Percentiles rank a stretch among this genome's conserved stretches.
phyloP scores from a whole-genome alignment of 2,888 invertebrate species.

The Meandrusa payeni region DNA sequence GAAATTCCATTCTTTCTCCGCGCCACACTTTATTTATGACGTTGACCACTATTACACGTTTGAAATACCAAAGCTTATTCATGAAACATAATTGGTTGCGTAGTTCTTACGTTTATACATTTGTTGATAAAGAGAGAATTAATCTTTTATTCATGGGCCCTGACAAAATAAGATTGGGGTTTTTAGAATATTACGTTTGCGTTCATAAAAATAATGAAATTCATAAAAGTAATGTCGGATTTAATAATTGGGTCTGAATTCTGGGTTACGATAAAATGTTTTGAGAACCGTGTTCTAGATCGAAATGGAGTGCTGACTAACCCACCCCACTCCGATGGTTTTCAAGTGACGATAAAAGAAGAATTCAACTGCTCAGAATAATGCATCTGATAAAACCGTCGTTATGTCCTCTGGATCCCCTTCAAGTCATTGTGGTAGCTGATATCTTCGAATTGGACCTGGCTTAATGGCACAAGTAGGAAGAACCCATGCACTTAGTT shows the following conservation, averaged over 20 bases:
- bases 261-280: slow-evolving; percentile 3
- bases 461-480: no score
- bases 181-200: slow-evolving; percentile 10
- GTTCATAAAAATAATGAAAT: slow-evolving; percentile 11
- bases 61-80: slow-evolving; percentile 13
- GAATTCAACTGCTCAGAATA: no score
- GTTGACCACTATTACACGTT: slow-evolving; percentile 14
- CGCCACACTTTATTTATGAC: slow-evolving; percentile 36
- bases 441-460: no score
- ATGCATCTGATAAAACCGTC: no score
- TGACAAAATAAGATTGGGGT: slow-evolving; percentile 22
- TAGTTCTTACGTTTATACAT: slow-evolving; percentile 3
- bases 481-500: no score
- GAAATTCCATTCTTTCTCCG: slow-evolving; percentile 51
- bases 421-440: no score
- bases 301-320: neutral
- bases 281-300: neutral
- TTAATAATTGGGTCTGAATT: slow-evolving; percentile 2
- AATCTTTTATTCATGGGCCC: slow-evolving; percentile 22
- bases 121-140: slow-evolving; percentile 15
- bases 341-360: no score
- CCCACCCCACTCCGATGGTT: no score
- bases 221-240: slow-evolving; percentile 5
- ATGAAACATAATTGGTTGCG: slow-evolving; percentile 18
- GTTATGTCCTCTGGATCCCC: no score